Base-by-base conservation (phyloP, 2,888 invertebrate genomes). In the Epirrhoe tristata region DNA sequence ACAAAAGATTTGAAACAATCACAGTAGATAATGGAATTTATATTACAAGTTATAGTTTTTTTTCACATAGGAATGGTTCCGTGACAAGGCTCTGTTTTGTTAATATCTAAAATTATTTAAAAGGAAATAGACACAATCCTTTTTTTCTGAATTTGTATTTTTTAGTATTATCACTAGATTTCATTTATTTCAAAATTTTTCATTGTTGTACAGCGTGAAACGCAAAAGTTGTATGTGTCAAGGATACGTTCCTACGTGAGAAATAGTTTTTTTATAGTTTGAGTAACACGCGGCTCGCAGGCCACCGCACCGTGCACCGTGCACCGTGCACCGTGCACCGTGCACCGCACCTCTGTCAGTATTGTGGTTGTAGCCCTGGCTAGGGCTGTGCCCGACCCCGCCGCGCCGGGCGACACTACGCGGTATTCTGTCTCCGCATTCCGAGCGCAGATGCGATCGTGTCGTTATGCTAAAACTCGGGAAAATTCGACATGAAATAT, bases 1-100 rank as follows among this genome's bases (percentile, higher is more conserved):
- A 84, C 83, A 67, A 69, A 71, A 69, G 51, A 72, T 74, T 67
- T 82, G 76, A 84, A 84, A 85, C 84, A 83, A 84, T 84, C 84
- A 84, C 81, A 83, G 85, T 83, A 83, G 79, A 83, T 83, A 80
- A 77, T 83, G 85, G 84, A 84, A 84, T 85, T 84, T 82, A 82
- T 82, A 75, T 77, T 70, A 58, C 68, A 74, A 77, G 72, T 74
- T n/a, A n/a, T n/a, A n/a, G n/a, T n/a, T n/a, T n/a, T n/a, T n/a
- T n/a, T n/a, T n/a, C n/a, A n/a, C n/a, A n/a, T n/a, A n/a, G n/a
- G n/a, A n/a, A n/a, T n/a, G n/a, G n/a, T n/a, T n/a, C n/a, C n/a
- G n/a, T n/a, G n/a, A n/a, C n/a, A n/a, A n/a, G n/a, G n/a, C n/a
- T n/a, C n/a, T n/a, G n/a, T n/a, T n/a, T n/a, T n/a, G n/a, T n/a